These are phyloP conservation scores for Spilosoma lubricipeda DNA, from an alignment of 2,888 invertebrate genomes.

Conservation along the genomic window DNA sequence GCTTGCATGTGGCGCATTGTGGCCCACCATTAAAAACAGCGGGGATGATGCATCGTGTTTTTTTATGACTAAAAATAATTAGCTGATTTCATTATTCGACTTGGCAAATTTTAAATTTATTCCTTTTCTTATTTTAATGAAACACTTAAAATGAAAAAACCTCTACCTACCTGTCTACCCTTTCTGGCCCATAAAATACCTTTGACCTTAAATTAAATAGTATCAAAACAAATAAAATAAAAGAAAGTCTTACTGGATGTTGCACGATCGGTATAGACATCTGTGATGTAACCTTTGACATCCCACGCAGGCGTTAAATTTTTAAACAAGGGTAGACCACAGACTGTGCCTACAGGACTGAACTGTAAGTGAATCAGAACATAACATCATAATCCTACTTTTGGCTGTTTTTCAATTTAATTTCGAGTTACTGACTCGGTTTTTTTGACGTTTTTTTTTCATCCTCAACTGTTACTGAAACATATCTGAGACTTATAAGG, in stretches of 20 bases:
- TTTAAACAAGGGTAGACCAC: slow-evolving; percentile 84
- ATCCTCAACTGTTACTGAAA: too few relatives aligned
- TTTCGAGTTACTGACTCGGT: too few relatives aligned
- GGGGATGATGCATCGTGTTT: slow-evolving; percentile 87
- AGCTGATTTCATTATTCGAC: not conserved
- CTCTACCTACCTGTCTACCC: too few relatives aligned
- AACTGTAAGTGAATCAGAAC: slow-evolving; percentile 51
- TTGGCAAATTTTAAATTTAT: not conserved
- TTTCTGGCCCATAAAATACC: too few relatives aligned
- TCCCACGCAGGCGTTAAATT: slow-evolving; percentile 84
- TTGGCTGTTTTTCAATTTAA: not conserved
- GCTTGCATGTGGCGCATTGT: slow-evolving; percentile 92
- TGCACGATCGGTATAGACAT: slow-evolving; percentile 89
- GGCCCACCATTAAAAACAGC: slow-evolving; percentile 92
- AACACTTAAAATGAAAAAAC: too few relatives aligned
- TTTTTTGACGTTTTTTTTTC: too few relatives aligned
- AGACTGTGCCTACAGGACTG: slow-evolving; percentile 56
- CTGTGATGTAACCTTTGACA: slow-evolving; percentile 89
- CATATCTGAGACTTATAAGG: too few relatives aligned
- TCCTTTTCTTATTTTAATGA: not conserved
- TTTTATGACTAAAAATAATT: slow-evolving; percentile 80
- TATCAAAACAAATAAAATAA: too few relatives aligned
- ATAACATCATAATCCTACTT: not conserved
- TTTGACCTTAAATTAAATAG: too few relatives aligned
- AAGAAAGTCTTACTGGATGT: slow-evolving; percentile 79